Evolutionary conservation across 1,140 invertebrate genomes (phyloP).

Genomic region (Tetranychus cinnabarinus): DNA sequence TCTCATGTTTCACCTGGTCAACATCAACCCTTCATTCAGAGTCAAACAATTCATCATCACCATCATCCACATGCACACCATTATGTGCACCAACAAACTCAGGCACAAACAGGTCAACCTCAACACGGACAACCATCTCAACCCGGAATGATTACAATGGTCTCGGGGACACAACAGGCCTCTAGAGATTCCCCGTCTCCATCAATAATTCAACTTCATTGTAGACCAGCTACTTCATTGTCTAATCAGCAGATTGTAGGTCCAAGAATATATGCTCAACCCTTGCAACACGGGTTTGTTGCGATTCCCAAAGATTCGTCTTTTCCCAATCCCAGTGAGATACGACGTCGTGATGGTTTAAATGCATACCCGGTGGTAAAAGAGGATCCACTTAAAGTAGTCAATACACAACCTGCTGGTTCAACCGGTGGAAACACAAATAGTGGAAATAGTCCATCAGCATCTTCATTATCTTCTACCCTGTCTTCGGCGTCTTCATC

Average conservation of each 20-base stretch:
- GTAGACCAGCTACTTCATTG: no score
- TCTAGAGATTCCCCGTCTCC: not conserved
- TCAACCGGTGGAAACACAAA: not conserved
- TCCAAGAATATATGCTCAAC: not conserved
- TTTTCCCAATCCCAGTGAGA: constrained; percentile 11
- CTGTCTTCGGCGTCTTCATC: not conserved
- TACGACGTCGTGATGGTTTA: constrained; percentile 10
- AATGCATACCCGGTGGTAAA: constrained; percentile 10
- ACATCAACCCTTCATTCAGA: not conserved
- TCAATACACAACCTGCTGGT: not conserved
- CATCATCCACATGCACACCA: not conserved
- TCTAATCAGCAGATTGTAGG: not conserved
- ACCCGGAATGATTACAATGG: not conserved
- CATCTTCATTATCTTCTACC: not conserved
- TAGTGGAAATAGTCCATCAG: not conserved
- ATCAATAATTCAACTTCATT: not conserved
- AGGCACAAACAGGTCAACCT: no score
- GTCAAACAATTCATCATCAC: not conserved
- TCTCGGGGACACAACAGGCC: not conserved
- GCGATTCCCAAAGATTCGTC: not conserved
- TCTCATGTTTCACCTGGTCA: not conserved
- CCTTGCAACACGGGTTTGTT: not conserved
- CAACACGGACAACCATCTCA: not conserved
- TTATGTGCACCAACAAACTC: no score
- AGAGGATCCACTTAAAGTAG: not conserved